Evolutionary conservation across 2,797 vertebrate species (phyloP).

Genomic region (Eulemur rubriventer): DNA sequence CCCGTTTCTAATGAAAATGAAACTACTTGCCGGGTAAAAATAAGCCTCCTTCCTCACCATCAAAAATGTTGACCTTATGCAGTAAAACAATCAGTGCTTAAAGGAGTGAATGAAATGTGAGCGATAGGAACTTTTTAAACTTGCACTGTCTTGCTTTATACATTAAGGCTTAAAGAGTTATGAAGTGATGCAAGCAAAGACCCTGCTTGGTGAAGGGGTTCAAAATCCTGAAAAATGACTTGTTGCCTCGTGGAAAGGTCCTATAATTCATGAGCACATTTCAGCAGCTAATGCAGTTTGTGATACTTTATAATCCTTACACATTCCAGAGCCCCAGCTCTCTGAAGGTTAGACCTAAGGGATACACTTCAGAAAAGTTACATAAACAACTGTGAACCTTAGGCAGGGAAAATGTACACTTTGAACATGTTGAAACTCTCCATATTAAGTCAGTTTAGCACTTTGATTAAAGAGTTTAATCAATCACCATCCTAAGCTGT

Average conservation of each 20-base stretch:
- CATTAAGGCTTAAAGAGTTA: slow-evolving; percentile 12
- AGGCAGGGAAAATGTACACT: slow-evolving; percentile 86
- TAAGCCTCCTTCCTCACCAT: not conserved
- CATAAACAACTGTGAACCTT: slow-evolving; percentile 85
- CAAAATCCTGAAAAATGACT: slow-evolving; percentile 74
- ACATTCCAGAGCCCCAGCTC: slow-evolving; percentile 77
- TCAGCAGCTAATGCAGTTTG: slow-evolving; percentile 53
- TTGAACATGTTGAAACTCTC: slow-evolving; percentile 89
- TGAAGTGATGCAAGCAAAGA: not conserved
- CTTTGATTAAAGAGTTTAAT: slow-evolving; percentile 99
- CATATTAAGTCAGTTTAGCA: slow-evolving; percentile 94
- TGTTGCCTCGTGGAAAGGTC: slow-evolving; percentile 57
- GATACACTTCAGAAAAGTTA: slow-evolving; percentile 87
- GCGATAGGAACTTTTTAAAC: not conserved
- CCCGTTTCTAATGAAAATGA: not conserved
- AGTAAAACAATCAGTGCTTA: not conserved
- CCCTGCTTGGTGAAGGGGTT: slow-evolving; percentile 1
- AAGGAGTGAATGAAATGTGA: not conserved
- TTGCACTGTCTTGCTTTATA: not conserved
- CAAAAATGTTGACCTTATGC: not conserved
- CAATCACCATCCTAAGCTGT: slow-evolving; percentile 98
- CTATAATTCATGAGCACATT: slow-evolving; percentile 74
- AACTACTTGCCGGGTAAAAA: not conserved
- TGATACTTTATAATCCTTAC: slow-evolving; percentile 78
- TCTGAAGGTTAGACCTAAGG: slow-evolving; percentile 82